A percentile compares a stretch with the other conserved stretches of the same genome.
These are phyloP conservation scores for Drymodes brunneopygia DNA, from an alignment of 2,113 vertebrate genomes.

Conservation along the genomic window DNA sequence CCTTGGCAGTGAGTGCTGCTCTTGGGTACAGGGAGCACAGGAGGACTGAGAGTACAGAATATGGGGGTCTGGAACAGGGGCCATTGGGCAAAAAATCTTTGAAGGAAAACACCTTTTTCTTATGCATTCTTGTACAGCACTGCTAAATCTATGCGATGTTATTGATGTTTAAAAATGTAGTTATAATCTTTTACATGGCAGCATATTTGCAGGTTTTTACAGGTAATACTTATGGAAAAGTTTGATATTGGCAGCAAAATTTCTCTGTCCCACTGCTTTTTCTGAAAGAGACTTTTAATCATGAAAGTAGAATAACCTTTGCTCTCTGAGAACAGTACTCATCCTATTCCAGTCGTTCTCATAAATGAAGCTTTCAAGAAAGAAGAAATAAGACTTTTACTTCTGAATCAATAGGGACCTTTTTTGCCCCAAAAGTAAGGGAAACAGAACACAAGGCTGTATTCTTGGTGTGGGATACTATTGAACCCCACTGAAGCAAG, in stretches of 20 bases:
- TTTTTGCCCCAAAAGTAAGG: background rate
- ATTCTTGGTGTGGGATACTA: slow-evolving; percentile 4
- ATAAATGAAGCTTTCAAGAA: slow-evolving; percentile 6
- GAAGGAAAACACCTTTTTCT: background rate
- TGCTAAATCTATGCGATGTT: background rate
- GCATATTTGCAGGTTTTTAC: background rate
- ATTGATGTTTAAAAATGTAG: accelerated
- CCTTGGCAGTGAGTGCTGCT: background rate
- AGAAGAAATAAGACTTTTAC: background rate
- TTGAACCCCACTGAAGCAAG: slow-evolving; percentile 17
- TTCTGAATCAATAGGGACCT: background rate
- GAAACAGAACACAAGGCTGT: slow-evolving; percentile 21
- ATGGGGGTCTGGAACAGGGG: background rate
- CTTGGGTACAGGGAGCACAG: background rate
- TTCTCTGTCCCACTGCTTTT: background rate
- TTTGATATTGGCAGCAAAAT: background rate
- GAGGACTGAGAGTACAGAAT: background rate
- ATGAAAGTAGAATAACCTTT: background rate
- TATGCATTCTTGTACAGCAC: background rate
- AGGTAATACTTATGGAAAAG: background rate
- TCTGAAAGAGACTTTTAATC: background rate
- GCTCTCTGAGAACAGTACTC: slow-evolving; percentile 1
- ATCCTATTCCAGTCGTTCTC: background rate
- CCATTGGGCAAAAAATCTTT: background rate
- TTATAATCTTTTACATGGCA: background rate